Evolutionary conservation across 2,113 vertebrate species (phyloP).

Genomic region (Spizaetus ornatus): DNA sequence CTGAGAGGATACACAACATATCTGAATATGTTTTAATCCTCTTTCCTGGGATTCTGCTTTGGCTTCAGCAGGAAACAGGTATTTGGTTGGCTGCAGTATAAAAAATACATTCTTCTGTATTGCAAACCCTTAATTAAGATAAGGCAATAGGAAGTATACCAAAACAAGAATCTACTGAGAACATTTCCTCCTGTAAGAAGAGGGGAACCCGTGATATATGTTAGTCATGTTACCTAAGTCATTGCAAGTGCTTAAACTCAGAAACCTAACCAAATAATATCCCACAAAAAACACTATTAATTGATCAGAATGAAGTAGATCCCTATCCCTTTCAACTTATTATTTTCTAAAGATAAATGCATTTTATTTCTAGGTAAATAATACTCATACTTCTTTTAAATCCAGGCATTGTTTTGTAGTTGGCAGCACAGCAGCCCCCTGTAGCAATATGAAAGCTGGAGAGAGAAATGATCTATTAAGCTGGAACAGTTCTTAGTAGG

Average conservation of each 20-base stretch:
- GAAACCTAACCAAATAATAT: not conserved
- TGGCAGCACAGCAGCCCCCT: not conserved
- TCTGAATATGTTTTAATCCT: not conserved
- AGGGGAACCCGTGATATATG: not conserved
- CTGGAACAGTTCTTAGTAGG: not conserved
- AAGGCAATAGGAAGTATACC: not conserved
- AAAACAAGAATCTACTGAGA: not conserved
- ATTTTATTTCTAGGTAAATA: not conserved
- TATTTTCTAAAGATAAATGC: not conserved
- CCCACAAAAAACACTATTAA: not conserved
- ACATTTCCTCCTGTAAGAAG: not conserved
- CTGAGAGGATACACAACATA: not conserved
- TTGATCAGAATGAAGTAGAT: fast-evolving
- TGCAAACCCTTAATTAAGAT: not conserved
- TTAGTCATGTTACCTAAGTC: not conserved
- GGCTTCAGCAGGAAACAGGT: not conserved
- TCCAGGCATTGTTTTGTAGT: not conserved
- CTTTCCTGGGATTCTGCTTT: not conserved
- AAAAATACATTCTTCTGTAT: fast-evolving
- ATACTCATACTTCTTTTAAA: not conserved
- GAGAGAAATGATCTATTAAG: slow-evolving; percentile 4
- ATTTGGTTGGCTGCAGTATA: not conserved
- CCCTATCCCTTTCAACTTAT: not conserved
- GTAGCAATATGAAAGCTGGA: not conserved
- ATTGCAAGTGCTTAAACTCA: not conserved